phyloP scores from a whole-genome alignment of 2,797 vertebrate species.

The Darevskia mixta region DNA sequence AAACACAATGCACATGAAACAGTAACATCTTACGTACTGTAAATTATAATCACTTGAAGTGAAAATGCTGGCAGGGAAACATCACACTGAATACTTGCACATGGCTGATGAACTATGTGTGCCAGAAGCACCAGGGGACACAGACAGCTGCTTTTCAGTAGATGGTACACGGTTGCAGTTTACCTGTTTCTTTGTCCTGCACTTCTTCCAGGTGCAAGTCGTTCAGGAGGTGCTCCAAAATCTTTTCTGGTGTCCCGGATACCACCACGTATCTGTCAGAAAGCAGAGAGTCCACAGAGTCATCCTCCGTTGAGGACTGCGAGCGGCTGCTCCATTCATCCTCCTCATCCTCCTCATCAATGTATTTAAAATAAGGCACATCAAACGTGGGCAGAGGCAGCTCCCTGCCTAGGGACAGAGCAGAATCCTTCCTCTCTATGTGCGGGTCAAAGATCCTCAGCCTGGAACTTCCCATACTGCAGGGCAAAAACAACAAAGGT shows the following conservation, averaged over 20 bases:
- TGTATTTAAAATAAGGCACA: slow-evolving; percentile 98
- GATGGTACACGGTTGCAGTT: slow-evolving; percentile 46
- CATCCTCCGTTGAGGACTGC: slow-evolving; percentile 94
- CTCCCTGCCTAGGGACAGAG: slow-evolving; percentile 77
- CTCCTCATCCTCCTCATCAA: slow-evolving; percentile 94
- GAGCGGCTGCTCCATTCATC: slow-evolving; percentile 95
- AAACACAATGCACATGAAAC: not conserved
- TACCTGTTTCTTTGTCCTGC: slow-evolving; percentile 91
- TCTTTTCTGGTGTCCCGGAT: slow-evolving; percentile 94
- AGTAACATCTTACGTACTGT: slow-evolving; percentile 37
- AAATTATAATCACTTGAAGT: not conserved
- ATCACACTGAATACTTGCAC: slow-evolving; percentile 15
- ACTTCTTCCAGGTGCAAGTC: slow-evolving; percentile 89
- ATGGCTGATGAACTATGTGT: not conserved
- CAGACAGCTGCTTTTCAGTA: not conserved
- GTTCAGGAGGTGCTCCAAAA: slow-evolving; percentile 93
- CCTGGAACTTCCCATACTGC: slow-evolving; percentile 89
- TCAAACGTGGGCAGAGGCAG: slow-evolving; percentile 93
- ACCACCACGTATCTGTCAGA: slow-evolving; percentile 94
- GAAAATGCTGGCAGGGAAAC: slow-evolving; percentile 1
- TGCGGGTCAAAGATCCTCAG: slow-evolving; percentile 81
- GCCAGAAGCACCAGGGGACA: not conserved
- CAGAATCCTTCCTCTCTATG: slow-evolving; percentile 76
- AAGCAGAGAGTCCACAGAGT: slow-evolving; percentile 88
- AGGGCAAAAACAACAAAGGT: slow-evolving; percentile 77